A percentile compares a stretch with the other conserved stretches of the same genome.
Conservation (phyloP, 2,888 invertebrate genomes). For the Philereme vetulata region DNA sequence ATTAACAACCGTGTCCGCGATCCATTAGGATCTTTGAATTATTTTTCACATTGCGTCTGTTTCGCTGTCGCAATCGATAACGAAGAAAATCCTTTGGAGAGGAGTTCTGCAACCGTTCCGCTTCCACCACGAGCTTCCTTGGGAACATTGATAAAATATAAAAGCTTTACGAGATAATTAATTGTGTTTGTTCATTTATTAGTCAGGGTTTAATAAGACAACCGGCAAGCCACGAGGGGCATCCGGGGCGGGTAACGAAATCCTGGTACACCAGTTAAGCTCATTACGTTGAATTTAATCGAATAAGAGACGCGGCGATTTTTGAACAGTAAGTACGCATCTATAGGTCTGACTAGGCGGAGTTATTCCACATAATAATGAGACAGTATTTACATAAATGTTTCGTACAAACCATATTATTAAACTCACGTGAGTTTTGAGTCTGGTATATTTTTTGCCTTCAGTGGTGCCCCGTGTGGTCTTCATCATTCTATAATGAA, state of each 20-base stretch:
- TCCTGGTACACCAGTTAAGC: slow-evolving; percentile 52
- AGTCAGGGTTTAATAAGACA: slow-evolving; percentile 54
- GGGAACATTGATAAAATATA: slow-evolving; percentile 42
- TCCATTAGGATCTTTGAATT: neutral
- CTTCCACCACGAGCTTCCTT: slow-evolving; percentile 19
- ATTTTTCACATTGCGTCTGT: slow-evolving; percentile 4
- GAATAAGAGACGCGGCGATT: slow-evolving; percentile 49
- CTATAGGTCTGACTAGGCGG: slow-evolving; percentile 37
- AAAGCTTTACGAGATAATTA: slow-evolving; percentile 48
- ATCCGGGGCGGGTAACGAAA: slow-evolving; percentile 46
- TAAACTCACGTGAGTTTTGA: slow-evolving; percentile 20
- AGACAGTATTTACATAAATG: slow-evolving; percentile 33
- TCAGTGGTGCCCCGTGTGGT: slow-evolving; percentile 16
- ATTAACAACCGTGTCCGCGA: neutral
- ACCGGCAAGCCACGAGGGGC: slow-evolving; percentile 41
- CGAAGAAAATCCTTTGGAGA: slow-evolving; percentile 25
- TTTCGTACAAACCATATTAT: slow-evolving; percentile 17
- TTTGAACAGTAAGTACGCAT: slow-evolving; percentile 33
- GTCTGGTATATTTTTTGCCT: slow-evolving; percentile 32
- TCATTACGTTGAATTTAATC: slow-evolving; percentile 56
- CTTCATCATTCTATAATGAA: slow-evolving; percentile 32
- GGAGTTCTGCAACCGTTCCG: slow-evolving; percentile 16
- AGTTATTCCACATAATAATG: slow-evolving; percentile 38
- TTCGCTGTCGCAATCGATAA: slow-evolving; percentile 21
- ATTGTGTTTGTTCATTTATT: slow-evolving; percentile 50